Conservation (phyloP, 2,888 invertebrate genomes). For the Drosophila hamatofila region DNA sequence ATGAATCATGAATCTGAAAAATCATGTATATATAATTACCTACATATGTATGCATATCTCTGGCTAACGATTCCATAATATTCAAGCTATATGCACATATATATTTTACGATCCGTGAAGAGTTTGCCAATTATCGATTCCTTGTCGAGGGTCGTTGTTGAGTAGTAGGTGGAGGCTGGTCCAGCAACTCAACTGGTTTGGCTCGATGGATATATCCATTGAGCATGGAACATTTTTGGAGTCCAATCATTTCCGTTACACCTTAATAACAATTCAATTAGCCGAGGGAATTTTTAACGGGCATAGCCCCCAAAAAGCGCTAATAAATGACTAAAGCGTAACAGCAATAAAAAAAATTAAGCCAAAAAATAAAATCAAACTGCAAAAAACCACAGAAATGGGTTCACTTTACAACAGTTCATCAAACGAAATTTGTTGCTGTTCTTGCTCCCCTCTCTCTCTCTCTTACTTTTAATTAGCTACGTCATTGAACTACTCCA, state of each 20-base stretch:
- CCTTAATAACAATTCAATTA: conserved; percentile 11
- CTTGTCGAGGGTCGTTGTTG: conserved; percentile 3
- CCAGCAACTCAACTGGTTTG: neutral
- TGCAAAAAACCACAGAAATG: conserved; percentile 3
- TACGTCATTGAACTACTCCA: conserved; percentile 24
- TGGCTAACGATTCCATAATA: neutral
- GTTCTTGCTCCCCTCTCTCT: neutral
- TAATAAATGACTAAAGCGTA: conserved; percentile 23
- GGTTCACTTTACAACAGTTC: conserved; percentile 15
- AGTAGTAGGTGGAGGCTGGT: neutral
- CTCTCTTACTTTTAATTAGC: neutral
- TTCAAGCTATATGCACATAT: neutral
- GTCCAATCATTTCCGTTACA: neutral
- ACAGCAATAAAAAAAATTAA: neutral
- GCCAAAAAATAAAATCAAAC: neutral
- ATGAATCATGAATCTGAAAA: conserved; percentile 24
- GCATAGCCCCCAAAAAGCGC: conserved; percentile 12
- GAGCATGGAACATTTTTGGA: neutral
- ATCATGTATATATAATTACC: conserved; percentile 8
- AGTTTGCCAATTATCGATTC: neutral
- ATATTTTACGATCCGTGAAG: neutral
- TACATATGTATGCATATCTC: neutral
- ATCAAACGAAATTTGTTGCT: conserved; percentile 15
- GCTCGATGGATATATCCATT: neutral
- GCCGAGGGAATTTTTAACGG: conserved; percentile 2